Evolutionary conservation across 1,140 invertebrate species (phyloP), one percentile per base, ranked within the genome.

Genomic region (Heterodera schachtii): DNA sequence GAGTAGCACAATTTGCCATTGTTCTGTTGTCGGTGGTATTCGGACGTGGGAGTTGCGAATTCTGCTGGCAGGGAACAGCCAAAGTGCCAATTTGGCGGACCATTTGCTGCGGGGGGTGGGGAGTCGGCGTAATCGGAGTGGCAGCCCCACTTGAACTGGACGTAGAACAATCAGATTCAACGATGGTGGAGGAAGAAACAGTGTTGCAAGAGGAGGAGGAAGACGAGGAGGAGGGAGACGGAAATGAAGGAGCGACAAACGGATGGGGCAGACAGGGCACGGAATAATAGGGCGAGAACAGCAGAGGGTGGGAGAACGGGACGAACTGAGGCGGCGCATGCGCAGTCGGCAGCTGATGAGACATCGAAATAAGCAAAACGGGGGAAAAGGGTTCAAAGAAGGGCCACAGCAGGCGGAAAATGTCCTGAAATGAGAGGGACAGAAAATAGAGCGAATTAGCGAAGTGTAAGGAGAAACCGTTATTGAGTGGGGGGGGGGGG

Each of bases 151-250:
- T 67, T 6, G 44, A 69, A 41, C 31, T 64, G 76, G 21, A 49
- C 19, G 75, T 77, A 19, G 75, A 77, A 31, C 11, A 77, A 9
- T 77, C 66, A 8, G 75, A n/a, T 21, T 69, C n/a, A 47, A 64
- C 2, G 77, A 47, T 19, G 21, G 66, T n/a, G n/a, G 67, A 9
- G 49, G 67, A 78, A 44, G 21, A 49, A 44, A 69, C 49, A 60
- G 69, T 11, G 31, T 47, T 49, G 76, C 46, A 64, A 9, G 64
- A 69, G n/a, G 47, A 16, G 76, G 69, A 60, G 75, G 66, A 69
- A 21, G 57, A 78, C 47, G 73, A 31, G 60, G n/a, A 43, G 5
- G 49, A 43, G 67, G 31, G 13, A 49, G 64, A 46, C 49, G 76
- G 46, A 5, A 31, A 41, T n/a, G 64, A 46, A n/a, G 47, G 16